Base-by-base conservation (phyloP, 1,140 invertebrate genomes). In the Scaptomyza hsui region DNA sequence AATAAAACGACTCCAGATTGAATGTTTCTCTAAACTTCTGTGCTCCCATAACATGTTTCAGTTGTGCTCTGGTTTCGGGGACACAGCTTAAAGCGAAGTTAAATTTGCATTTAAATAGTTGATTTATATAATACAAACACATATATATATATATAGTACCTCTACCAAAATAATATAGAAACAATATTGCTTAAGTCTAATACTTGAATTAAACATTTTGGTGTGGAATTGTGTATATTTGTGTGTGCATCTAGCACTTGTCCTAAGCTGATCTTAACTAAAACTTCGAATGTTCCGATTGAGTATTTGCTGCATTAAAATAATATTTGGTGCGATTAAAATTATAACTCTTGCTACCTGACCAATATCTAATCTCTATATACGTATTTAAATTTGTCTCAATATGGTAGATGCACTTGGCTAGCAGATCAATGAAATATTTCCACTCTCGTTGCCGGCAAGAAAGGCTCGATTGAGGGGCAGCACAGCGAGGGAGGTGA, bases 391-490 rank as follows among this genome's bases (percentile, higher is more conserved):
- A 15, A 10, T 47, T 15, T 13, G 32, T 26, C 12, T 4, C 32
- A 57, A 53, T 59, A 45, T 56, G 29, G 10, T 29, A 9, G 9
- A 10, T 18, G 7, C 6, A 47, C 26, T 39, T 59, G 29, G 57
- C 65, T 93, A 98, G 93, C 97, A 98, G 24, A 98, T 92, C 39
- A 98, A 92, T 77, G 93, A 95, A 52, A 99, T 97, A 78, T 93
- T 95, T 9, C 98, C 98, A 90, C 95, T 97, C 90, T 99, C 98
- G 49, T 97, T 95, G 16, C 97, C 98, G 10, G 99, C 92, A 10
- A 99, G 92, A 7, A 99, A 92, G 51, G 97, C 92, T 88, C 96
- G 94, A 92, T 99, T 99, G 0, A 98, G 92, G 7, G 98, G 97
- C 68, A 99, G 91, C 15, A 98, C 93, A 4, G 95, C 94, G 94